These are phyloP conservation scores for Dryadula phaetusa DNA, from an alignment of 2,888 invertebrate genomes.

Conservation along the genomic window DNA sequence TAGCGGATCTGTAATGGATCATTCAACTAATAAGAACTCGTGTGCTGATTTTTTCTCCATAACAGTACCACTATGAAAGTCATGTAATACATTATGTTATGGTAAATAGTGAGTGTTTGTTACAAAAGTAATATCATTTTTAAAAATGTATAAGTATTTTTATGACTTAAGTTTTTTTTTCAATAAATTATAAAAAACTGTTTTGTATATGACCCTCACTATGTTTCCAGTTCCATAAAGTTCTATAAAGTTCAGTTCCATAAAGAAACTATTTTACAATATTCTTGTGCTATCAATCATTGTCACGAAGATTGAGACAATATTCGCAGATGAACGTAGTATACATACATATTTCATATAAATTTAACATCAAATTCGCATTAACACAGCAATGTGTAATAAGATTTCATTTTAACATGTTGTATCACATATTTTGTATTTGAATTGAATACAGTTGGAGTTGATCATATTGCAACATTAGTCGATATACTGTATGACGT, in stretches of 20 bases:
- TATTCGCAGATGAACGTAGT: conserved; percentile 39
- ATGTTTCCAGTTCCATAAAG: background rate
- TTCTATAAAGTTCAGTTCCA: too few relatives aligned
- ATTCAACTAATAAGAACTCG: conserved; percentile 45
- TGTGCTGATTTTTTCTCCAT: conserved; percentile 45
- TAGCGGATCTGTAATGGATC: conserved; percentile 52
- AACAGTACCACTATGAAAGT: conserved; percentile 44
- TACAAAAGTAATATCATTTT: background rate
- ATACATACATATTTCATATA: conserved; percentile 40
- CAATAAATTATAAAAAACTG: background rate
- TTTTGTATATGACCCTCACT: background rate
- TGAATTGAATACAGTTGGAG: background rate
- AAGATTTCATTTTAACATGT: conserved; percentile 13
- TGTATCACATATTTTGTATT: background rate
- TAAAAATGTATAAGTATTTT: background rate
- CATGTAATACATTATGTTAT: conserved; percentile 22
- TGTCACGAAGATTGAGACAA: conserved; percentile 45
- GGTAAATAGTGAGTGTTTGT: background rate
- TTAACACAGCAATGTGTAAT: conserved; percentile 41
- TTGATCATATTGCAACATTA: background rate
- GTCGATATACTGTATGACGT: background rate
- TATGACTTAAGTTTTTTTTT: background rate
- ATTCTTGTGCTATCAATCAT: conserved; percentile 42
- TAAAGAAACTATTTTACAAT: background rate
- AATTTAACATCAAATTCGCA: conserved; percentile 54